Evolutionary conservation across 1,140 invertebrate genomes (phyloP).

Genomic region (Bombus haemorrhoidalis): DNA sequence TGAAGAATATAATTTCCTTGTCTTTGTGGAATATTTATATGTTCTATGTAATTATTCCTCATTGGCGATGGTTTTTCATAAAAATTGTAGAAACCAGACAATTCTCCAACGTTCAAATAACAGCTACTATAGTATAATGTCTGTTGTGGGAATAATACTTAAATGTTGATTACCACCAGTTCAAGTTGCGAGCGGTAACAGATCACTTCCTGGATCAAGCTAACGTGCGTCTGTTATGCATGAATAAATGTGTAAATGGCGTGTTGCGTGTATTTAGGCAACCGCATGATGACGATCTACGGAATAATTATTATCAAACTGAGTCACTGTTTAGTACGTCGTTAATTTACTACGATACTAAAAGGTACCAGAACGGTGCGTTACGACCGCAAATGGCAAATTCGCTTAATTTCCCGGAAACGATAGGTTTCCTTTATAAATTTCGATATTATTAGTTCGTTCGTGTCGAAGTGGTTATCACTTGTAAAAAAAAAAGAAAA

Average conservation of each 20-base stretch:
- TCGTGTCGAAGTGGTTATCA: no score
- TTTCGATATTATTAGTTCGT: not conserved
- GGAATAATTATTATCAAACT: conserved; percentile 25
- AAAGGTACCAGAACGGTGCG: no score
- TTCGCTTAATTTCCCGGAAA: conserved; percentile 10
- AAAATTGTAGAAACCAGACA: no score
- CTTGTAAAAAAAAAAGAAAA: no score
- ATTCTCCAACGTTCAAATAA: no score
- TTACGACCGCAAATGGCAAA: not conserved
- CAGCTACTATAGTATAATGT: no score
- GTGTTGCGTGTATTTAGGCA: no score
- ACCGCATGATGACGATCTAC: conserved; percentile 9
- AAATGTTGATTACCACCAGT: no score
- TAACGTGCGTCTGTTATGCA: not conserved
- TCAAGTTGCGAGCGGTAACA: no score
- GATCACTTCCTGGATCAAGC: not conserved
- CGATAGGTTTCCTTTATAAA: not conserved
- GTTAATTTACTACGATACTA: conserved; percentile 11
- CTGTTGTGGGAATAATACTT: no score
- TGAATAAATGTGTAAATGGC: conserved; percentile 17
- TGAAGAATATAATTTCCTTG: not conserved
- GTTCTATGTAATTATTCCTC: no score
- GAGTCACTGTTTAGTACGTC: not conserved
- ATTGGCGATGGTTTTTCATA: no score
- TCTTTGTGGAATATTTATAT: not conserved